A percentile compares a stretch with the other conserved stretches of the same genome.
Evolutionary conservation across 2,888 invertebrate genomes (phyloP).

Genomic region (Stenodema calcarata): DNA sequence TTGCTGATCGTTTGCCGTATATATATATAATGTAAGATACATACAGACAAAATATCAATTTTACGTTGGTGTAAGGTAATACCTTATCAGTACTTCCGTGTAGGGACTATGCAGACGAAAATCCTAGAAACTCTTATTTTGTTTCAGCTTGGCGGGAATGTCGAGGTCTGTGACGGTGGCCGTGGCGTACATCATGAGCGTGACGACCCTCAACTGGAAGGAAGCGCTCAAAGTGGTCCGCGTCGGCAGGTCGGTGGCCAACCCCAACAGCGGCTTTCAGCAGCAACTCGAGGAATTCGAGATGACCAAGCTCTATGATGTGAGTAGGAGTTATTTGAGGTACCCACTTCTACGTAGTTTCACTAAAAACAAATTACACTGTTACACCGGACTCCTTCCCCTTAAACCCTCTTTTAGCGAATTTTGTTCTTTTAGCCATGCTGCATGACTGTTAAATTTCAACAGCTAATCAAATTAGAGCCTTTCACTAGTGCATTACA

Average conservation of each 20-base stretch:
- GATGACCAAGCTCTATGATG: conserved; percentile 77
- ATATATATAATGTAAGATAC: too few species aligned
- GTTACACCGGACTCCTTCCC: too few species aligned
- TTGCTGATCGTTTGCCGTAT: too few species aligned
- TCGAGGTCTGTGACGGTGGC: conserved; percentile 95
- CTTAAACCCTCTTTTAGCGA: too few species aligned
- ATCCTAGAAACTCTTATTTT: background rate
- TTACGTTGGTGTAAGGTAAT: too few species aligned
- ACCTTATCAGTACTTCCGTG: too few species aligned
- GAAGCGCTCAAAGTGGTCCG: conserved; percentile 92
- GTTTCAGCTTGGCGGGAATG: conserved; percentile 87
- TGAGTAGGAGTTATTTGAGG: conserved; percentile 60
- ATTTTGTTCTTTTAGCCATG: too few species aligned
- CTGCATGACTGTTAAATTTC: too few species aligned
- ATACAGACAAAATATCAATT: too few species aligned
- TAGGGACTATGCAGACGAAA: too few species aligned
- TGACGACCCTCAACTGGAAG: conserved; percentile 87
- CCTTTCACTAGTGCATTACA: too few species aligned
- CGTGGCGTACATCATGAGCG: conserved; percentile 95
- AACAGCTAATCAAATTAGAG: too few species aligned
- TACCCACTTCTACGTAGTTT: background rate
- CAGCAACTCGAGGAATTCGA: conserved; percentile 92
- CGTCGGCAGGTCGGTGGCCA: conserved; percentile 89
- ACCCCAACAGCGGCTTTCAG: conserved; percentile 96
- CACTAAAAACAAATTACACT: background rate